Evolutionary conservation across 2,113 vertebrate genomes (phyloP), one percentile per base, ranked within the genome.

Genomic region (Ochotona curzoniae): DNA sequence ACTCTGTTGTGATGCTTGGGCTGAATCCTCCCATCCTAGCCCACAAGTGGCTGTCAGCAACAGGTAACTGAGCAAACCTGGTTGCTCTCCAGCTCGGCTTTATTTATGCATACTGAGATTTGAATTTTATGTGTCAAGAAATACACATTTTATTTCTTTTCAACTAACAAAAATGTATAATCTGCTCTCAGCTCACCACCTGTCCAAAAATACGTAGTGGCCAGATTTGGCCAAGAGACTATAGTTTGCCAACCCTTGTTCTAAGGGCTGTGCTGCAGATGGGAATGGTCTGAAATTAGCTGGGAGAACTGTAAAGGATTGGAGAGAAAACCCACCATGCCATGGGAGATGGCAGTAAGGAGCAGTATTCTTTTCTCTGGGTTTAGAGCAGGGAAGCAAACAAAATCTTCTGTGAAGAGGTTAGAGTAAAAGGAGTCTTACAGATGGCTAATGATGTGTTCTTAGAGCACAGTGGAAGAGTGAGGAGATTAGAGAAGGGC

Each of bases 161-260:
- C 54, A 84, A 32, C 61, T 9, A 23, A 83, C 73, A 60, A 88
- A 93, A 86, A 92, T 38, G 15, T 80, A 49, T 93, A 94, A 91
- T 70, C 44, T 51, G 70, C 57, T 67, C 76, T 63, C 74, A 91
- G 84, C 47, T 73, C 64, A 67, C 4, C 66, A 69, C 9, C 47
- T 47, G 12, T 86, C 49, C 21, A 81, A 51, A 85, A 92, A 71
- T 32, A 92, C 73, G 60, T 64, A 7, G 26, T 70, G 28, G 74
- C 73, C 63, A 49, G 20, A 61, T 74, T 63, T 75, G 63, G 44
- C 64, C 54, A 44, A 61, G 2, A 75, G 10, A 7, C 63, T 81
- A 2, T 32, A 17, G 23, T 87, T 87, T 74, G 49, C 64, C 44
- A 93, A 57, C 9, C 28, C 4, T 23, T 30, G 0, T 86, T 60